Evolutionary conservation across 2,888 invertebrate species (phyloP), one percentile per base, ranked within the genome.

Genomic region (Drosophila nr. perissopoda): DNA sequence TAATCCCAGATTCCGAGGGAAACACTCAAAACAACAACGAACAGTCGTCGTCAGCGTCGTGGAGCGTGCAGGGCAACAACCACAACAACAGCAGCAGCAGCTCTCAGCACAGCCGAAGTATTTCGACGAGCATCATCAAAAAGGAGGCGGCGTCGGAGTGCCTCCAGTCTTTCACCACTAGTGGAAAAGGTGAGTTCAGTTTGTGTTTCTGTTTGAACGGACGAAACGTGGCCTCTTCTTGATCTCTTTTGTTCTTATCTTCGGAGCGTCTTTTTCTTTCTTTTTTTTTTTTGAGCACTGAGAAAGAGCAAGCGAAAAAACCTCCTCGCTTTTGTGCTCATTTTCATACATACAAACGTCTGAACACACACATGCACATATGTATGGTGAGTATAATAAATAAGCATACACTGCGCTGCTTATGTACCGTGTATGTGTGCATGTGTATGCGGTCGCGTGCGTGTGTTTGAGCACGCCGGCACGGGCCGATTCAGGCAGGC

Each of bases 81-180:
- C 21, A 45, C 84, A 77, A 73, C 74, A 56, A 40, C 27, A n/a
- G 45, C 61, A 76, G 65, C 58, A 68, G 80, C 80, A 75, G 29
- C 56, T 29, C 56, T 60, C 69, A 76, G 57, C 69, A 76, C 73
- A 76, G 78, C 78, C 78, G 80, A 78, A 83, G 81, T 75, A 83
- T 80, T 80, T 82, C 83, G 69, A 90, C 83, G 70, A 90, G 80
- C 79, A 80, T 70, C 78, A 65, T 63, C 71, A 88, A 84, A 62
- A 69, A 71, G 57, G 66, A 68, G 29, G 80, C 78, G 29, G 80
- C 78, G 70, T 78, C 89, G 69, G 83, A 84, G 75, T 89, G 89
- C 84, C 83, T 91, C 82, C 96, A 96, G 89, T 97, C 97, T 81
- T 95, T 97, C 90, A 96, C 97, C 92, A 97, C 97, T 91, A 96